phyloP scores from a whole-genome alignment of 2,888 invertebrate species.

The Clanis bilineata region DNA sequence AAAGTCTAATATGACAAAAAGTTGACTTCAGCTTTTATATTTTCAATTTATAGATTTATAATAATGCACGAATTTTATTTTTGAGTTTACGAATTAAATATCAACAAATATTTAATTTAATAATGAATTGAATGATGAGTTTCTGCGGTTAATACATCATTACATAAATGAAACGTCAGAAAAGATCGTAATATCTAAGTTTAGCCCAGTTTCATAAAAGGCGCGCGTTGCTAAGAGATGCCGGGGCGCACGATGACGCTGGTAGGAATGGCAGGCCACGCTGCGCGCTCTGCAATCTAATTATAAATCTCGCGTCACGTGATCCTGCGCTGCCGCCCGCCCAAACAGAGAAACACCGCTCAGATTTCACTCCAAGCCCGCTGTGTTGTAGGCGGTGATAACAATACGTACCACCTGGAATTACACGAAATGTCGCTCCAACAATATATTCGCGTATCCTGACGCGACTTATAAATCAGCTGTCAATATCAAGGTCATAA shows the following conservation, averaged over 20 bases:
- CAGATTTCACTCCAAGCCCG: slow-evolving; percentile 70
- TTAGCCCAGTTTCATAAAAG: slow-evolving; percentile 76
- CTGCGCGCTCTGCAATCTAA: slow-evolving; percentile 72
- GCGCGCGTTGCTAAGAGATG: slow-evolving; percentile 67
- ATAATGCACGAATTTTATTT: no score
- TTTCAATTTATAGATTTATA: not conserved
- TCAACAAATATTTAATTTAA: no score
- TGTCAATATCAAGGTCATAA: slow-evolving; percentile 68
- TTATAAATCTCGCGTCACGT: slow-evolving; percentile 73
- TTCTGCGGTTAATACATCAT: not conserved
- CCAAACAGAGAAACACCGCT: slow-evolving; percentile 81
- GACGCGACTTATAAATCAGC: slow-evolving; percentile 40
- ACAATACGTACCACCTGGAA: slow-evolving; percentile 24
- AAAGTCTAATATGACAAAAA: no score
- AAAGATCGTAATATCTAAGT: slow-evolving; percentile 63
- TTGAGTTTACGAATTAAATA: not conserved
- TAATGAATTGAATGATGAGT: no score
- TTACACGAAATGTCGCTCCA: slow-evolving; percentile 24
- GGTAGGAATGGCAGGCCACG: slow-evolving; percentile 57
- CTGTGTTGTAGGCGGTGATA: slow-evolving; percentile 40
- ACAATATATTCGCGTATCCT: slow-evolving; percentile 32
- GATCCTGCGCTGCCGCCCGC: slow-evolving; percentile 72
- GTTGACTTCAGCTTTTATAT: no score
- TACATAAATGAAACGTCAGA: slow-evolving; percentile 41
- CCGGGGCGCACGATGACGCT: slow-evolving; percentile 43